Evolutionary conservation across 2,797 vertebrate species (phyloP).

Genomic region (Sebastes itinus): DNA sequence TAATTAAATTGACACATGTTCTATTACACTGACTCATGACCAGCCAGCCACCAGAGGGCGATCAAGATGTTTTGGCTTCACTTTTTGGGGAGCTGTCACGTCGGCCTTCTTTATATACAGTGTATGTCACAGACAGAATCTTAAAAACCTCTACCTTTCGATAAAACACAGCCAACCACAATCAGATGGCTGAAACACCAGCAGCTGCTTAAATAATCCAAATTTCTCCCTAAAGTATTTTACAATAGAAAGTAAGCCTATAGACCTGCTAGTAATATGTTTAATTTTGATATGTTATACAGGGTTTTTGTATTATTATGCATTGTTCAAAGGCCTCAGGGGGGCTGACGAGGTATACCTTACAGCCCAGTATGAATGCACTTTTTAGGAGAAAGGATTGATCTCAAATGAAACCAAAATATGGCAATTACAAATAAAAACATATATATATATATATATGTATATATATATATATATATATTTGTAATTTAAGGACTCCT

Average conservation of each 20-base stretch:
- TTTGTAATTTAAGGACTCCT: no score
- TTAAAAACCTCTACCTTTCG: neutral
- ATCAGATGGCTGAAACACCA: neutral
- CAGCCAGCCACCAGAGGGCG: no score
- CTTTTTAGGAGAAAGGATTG: neutral
- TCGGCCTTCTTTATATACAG: no score
- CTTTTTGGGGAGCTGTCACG: no score
- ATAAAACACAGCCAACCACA: neutral
- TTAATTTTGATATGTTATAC: neutral
- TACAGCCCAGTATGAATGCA: neutral
- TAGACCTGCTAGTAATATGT: neutral
- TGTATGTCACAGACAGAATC: neutral
- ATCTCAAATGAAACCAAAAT: neutral
- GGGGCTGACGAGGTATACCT: accelerated
- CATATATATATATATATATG: no score
- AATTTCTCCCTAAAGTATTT: neutral
- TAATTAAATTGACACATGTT: no score
- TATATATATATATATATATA: no score
- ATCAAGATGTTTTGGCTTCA: no score
- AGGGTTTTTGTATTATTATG: neutral
- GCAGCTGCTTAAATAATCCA: neutral
- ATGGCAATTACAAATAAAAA: neutral
- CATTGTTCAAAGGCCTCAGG: no score
- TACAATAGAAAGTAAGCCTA: neutral
- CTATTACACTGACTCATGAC: no score